phyloP scores from a whole-genome alignment of 2,888 invertebrate species.

The Rhopalosiphum nymphaeae region DNA sequence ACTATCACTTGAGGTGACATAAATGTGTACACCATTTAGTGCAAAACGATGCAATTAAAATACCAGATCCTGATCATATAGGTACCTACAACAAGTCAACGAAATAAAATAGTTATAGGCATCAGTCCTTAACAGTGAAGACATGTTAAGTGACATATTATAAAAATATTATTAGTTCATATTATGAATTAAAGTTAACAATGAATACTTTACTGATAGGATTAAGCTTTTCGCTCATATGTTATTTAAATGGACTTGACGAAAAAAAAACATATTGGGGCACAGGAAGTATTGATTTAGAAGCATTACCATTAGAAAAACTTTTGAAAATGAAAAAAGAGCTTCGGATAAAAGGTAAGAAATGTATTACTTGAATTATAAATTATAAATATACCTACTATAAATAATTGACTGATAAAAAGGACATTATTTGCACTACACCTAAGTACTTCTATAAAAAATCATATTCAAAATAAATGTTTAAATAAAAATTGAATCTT shows the following conservation, averaged over 20 bases:
- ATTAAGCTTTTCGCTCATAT: background rate
- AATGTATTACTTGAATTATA: background rate
- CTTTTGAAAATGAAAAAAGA: constrained; percentile 56
- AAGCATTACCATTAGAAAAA: constrained; percentile 50
- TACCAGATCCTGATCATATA: background rate
- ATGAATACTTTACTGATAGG: constrained; percentile 37
- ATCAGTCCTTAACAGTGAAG: constrained; percentile 17
- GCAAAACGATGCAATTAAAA: constrained; percentile 54
- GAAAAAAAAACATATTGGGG: background rate
- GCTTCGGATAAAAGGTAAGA: constrained; percentile 42
- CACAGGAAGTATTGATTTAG: constrained; percentile 27
- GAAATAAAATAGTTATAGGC: background rate
- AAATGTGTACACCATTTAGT: constrained; percentile 31
- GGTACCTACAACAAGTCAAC: background rate
- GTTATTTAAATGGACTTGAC: constrained; percentile 12
- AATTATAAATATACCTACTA: background rate
- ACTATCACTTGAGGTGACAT: constrained; percentile 24
- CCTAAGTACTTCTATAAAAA: background rate
- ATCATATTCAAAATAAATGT: background rate
- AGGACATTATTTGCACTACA: background rate
- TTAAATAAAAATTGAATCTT: background rate
- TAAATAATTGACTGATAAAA: background rate
- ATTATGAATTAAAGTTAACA: background rate
- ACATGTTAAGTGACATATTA: background rate
- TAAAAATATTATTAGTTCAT: background rate